Conservation (phyloP, 2,888 invertebrate genomes). For the Tubiluchus corallicola region DNA sequence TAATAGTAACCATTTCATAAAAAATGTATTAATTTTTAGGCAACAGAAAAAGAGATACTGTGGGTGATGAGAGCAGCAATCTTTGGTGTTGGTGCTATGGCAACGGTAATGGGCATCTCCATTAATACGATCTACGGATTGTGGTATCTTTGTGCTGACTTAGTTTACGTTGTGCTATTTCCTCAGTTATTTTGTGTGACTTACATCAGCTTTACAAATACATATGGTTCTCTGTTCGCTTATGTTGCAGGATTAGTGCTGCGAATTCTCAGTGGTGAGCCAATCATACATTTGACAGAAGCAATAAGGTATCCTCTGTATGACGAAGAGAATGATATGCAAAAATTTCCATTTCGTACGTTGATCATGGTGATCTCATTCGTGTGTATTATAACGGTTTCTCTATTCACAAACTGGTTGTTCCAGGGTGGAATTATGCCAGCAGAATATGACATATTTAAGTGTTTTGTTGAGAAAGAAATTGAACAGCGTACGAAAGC, state of each 20-base stretch:
- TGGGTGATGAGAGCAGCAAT: conserved; percentile 74
- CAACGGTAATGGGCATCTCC: conserved; percentile 86
- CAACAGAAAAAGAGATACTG: conserved; percentile 86
- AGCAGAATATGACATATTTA: not conserved
- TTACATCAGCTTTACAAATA: conserved; percentile 87
- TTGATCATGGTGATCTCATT: conserved; percentile 78
- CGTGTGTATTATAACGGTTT: conserved; percentile 55
- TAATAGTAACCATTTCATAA: too few relatives aligned
- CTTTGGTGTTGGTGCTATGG: conserved; percentile 70
- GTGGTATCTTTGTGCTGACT: conserved; percentile 96
- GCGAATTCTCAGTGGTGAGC: conserved; percentile 70
- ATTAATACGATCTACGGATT: conserved; percentile 94
- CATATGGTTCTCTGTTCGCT: conserved; percentile 73
- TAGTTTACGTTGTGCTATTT: conserved; percentile 95
- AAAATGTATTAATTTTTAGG: conserved; percentile 43
- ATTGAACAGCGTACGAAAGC: too few relatives aligned
- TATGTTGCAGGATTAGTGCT: conserved; percentile 55
- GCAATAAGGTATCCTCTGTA: conserved; percentile 58
- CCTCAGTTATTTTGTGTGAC: conserved; percentile 95
- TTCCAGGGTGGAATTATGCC: not conserved
- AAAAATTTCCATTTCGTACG: conserved; percentile 88
- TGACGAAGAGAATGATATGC: conserved; percentile 42
- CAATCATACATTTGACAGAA: conserved; percentile 56
- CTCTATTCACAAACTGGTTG: conserved; percentile 42
- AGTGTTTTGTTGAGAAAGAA: too few relatives aligned